phyloP scores from a whole-genome alignment of 2,888 invertebrate genomes.

The Mythimna lalbum region DNA sequence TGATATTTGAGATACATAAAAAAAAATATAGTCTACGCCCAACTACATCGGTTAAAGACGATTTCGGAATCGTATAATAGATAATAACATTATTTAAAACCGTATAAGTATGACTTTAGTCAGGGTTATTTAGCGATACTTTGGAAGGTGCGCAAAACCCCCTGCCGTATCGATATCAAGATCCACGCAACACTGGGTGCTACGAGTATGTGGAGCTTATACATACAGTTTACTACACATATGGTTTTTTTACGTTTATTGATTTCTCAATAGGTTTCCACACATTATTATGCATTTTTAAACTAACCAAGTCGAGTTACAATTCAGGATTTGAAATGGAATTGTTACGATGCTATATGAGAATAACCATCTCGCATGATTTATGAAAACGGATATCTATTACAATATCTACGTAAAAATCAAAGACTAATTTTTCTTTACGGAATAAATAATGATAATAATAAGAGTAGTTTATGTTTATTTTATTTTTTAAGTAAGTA shows the following conservation, averaged over 20 bases:
- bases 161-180: slow-evolving; percentile 32
- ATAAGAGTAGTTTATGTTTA: neutral
- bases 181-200: slow-evolving; percentile 7
- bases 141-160: slow-evolving; percentile 3
- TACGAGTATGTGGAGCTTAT: slow-evolving; percentile 12
- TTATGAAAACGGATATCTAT: neutral
- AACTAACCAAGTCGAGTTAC: neutral
- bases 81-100: neutral
- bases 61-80: neutral
- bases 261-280: neutral
- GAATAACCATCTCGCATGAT: neutral
- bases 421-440: neutral
- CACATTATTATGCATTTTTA: neutral
- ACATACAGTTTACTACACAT: neutral
- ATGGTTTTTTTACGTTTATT: neutral
- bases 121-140: neutral
- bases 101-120: neutral
- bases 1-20: neutral
- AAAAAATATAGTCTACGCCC: neutral
- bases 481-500: neutral
- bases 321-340: neutral
- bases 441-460: too few species aligned
- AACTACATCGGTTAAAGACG: neutral
- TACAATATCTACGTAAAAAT: neutral
- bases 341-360: neutral